phyloP scores from a whole-genome alignment of 1,140 invertebrate species.

The Pinna nobilis region DNA sequence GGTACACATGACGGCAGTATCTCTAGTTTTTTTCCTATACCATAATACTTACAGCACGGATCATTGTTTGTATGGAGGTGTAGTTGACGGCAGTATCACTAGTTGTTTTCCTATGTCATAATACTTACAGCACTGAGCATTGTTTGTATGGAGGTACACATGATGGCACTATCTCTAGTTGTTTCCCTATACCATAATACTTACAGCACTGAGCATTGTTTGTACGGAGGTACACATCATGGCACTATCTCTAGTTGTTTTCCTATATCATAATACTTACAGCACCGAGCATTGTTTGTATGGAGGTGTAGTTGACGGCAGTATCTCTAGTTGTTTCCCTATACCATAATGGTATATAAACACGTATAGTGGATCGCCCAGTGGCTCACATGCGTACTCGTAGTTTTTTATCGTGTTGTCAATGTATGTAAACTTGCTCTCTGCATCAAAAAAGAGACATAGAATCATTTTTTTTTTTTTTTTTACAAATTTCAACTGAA shows the following conservation, averaged over 20 bases:
- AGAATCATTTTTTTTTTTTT: too few relatives aligned
- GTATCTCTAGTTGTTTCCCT: slow-evolving; percentile 31
- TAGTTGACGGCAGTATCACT: too few relatives aligned
- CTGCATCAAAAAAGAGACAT: neutral
- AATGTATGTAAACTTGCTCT: slow-evolving; percentile 17
- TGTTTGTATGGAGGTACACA: slow-evolving; percentile 30
- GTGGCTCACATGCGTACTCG: slow-evolving; percentile 26
- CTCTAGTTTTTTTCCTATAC: too few relatives aligned
- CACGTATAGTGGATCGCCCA: slow-evolving; percentile 35
- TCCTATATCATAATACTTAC: too few relatives aligned
- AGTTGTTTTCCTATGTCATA: too few relatives aligned
- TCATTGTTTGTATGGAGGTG: too few relatives aligned
- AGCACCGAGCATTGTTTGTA: slow-evolving; percentile 30
- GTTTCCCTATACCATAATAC: slow-evolving; percentile 28
- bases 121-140: slow-evolving; percentile 31
- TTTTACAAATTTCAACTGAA: too few relatives aligned
- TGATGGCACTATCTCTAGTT: slow-evolving; percentile 32
- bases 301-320: slow-evolving; percentile 28
- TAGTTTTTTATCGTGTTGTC: neutral
- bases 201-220: too few relatives aligned
- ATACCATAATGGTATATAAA: slow-evolving; percentile 35
- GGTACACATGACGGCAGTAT: too few relatives aligned
- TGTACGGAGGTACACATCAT: too few relatives aligned
- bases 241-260: too few relatives aligned
- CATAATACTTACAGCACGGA: too few relatives aligned